Percentiles rank a stretch among this genome's conserved stretches.
These are phyloP conservation scores for Elmis aenea DNA, from an alignment of 2,888 invertebrate species.

Conservation along the genomic window DNA sequence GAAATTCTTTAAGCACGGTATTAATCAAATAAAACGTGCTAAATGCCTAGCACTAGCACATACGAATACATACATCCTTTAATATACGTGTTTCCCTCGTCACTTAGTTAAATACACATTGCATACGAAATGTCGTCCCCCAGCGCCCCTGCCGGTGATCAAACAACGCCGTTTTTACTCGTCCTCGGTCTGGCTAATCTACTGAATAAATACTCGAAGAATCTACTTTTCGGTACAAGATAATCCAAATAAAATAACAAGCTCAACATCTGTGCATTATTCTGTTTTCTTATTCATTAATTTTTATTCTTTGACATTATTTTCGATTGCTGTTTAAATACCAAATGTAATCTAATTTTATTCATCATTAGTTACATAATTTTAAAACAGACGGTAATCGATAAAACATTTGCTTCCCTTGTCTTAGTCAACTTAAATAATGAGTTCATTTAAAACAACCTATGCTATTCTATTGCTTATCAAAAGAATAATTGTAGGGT, in stretches of 20 bases:
- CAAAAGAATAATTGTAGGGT: no score
- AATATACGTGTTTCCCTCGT: constrained; percentile 32
- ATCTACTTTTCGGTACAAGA: constrained; percentile 34
- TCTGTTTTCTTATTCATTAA: constrained; percentile 33
- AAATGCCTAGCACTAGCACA: constrained; percentile 19
- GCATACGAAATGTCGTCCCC: constrained; percentile 36
- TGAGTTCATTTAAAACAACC: no score
- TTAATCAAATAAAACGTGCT: constrained; percentile 20
- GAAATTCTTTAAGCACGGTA: no score
- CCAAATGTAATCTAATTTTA: no score
- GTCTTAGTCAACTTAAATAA: no score
- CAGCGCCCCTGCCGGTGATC: constrained; percentile 31
- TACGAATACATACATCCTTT: constrained; percentile 27
- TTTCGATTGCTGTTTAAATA: constrained; percentile 6
- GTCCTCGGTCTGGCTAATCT: constrained; percentile 40
- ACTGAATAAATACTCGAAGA: constrained; percentile 44
- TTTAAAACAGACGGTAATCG: no score
- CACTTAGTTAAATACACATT: constrained; percentile 39
- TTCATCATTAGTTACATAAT: no score
- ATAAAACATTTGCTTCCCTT: no score
- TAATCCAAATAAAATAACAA: constrained; percentile 37
- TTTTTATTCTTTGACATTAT: constrained; percentile 18
- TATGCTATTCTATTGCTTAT: no score
- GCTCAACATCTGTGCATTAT: constrained; percentile 33
- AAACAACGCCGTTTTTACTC: constrained; percentile 42